Conservation (phyloP, 2,888 invertebrate species). For the Agonopterix alstromeriana region DNA sequence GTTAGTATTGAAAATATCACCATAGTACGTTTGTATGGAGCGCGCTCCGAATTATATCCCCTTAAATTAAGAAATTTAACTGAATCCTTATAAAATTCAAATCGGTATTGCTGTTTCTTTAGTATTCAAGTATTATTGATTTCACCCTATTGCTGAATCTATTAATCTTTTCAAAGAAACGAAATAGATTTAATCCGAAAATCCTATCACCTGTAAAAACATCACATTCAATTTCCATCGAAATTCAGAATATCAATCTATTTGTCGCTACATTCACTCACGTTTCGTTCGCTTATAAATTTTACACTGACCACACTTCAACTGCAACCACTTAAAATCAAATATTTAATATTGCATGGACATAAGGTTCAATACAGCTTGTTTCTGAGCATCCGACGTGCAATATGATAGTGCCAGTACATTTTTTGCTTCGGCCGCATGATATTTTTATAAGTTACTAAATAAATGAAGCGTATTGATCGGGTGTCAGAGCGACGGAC, state of each 20-base stretch:
- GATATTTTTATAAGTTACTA: conserved; percentile 67
- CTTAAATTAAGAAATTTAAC: too few relatives aligned
- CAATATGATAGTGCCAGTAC: not conserved
- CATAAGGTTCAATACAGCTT: conserved; percentile 29
- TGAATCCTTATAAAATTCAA: too few relatives aligned
- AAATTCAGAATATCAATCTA: conserved; percentile 13
- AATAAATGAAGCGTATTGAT: conserved; percentile 71
- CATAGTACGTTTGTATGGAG: too few relatives aligned
- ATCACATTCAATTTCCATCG: conserved; percentile 2
- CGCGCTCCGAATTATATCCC: too few relatives aligned
- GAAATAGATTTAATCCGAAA: too few relatives aligned
- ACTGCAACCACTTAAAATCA: too few relatives aligned
- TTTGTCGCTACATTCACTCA: conserved; percentile 21
- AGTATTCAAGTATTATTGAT: too few relatives aligned
- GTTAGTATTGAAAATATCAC: too few relatives aligned
- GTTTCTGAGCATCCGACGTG: conserved; percentile 4
- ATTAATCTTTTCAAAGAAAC: too few relatives aligned
- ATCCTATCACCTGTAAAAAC: conserved; percentile 38
- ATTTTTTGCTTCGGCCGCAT: conserved; percentile 25
- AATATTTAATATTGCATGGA: too few relatives aligned
- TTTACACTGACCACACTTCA: conserved; percentile 17
- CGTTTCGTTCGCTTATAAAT: conserved; percentile 12
- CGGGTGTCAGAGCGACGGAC: conserved; percentile 44
- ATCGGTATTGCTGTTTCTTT: too few relatives aligned
- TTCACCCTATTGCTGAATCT: too few relatives aligned